Percentiles rank a stretch among this genome's conserved stretches.
These are phyloP conservation scores for Enchytraeus crypticus DNA, from an alignment of 2,888 invertebrate species.

Conservation along the genomic window DNA sequence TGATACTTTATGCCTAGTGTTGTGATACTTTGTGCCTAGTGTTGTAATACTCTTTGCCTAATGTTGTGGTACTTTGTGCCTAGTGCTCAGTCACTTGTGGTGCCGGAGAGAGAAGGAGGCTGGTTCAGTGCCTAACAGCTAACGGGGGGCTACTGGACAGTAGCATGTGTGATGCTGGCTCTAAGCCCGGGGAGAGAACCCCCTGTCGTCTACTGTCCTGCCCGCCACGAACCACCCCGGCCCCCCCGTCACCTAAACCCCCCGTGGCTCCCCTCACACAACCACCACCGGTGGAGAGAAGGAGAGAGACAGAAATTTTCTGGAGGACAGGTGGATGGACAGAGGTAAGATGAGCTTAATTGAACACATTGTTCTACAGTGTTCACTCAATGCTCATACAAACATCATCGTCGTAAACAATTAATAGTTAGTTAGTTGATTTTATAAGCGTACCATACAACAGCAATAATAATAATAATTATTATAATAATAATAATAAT, in stretches of 20 bases:
- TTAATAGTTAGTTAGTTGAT: no score
- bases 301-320: conserved; percentile 1
- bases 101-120: conserved; percentile 56
- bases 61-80: neutral
- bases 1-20: no score
- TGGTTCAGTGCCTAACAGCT: conserved; percentile 53
- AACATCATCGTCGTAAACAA: no score
- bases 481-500: no score
- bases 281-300: conserved; percentile 3
- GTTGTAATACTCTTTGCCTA: no score
- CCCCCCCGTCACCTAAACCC: conserved; percentile 15
- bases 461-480: no score
- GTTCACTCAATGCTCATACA: no score
- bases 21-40: no score
- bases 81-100: conserved; percentile 63
- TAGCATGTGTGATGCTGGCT: conserved; percentile 2
- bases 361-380: neutral
- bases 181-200: conserved; percentile 24
- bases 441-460: no score
- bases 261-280: conserved; percentile 14
- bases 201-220: neutral
- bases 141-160: neutral
- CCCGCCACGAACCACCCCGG: neutral
- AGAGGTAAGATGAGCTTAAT: conserved; percentile 27
- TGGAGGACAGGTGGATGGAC: conserved; percentile 49